Conservation (phyloP, 2,797 vertebrate genomes). For the Gobio occitaniae region DNA sequence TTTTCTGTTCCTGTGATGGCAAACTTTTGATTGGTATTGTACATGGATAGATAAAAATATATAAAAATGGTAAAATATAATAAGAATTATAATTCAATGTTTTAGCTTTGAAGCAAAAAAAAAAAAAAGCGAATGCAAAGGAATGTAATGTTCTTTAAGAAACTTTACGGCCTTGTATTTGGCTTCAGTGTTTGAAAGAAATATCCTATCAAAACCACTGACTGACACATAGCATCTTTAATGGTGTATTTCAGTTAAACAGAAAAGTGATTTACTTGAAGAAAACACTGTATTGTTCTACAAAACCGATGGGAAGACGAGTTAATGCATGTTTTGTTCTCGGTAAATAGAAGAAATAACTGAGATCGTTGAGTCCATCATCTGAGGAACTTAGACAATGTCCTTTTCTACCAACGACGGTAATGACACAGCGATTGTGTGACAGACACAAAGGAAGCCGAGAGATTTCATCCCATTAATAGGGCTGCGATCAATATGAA, state of each 20-base stretch:
- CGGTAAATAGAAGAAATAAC: constrained; percentile 37
- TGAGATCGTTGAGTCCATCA: constrained; percentile 8
- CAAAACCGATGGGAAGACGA: neutral
- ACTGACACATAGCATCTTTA: neutral
- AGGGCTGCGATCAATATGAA: constrained; percentile 37
- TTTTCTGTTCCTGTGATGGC: too few species aligned
- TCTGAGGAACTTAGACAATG: constrained; percentile 36
- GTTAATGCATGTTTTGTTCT: constrained; percentile 24
- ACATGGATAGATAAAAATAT: neutral
- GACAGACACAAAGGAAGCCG: neutral
- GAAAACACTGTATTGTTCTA: constrained; percentile 11
- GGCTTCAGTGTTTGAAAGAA: neutral
- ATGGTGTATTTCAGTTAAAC: constrained; percentile 18
- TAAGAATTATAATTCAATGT: neutral
- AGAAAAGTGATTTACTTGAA: constrained; percentile 7
- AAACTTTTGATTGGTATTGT: neutral
- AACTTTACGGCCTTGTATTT: neutral
- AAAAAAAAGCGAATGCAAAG: neutral
- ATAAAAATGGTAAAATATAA: neutral
- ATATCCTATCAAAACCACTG: neutral
- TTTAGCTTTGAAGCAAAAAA: neutral
- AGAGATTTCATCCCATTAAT: constrained; percentile 12
- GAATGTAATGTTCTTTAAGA: neutral
- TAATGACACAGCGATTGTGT: constrained; percentile 30
- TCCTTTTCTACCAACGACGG: constrained; percentile 23